A percentile compares a stretch with the other conserved stretches of the same genome.
These are phyloP conservation scores for Cynopterus sphinx DNA, from an alignment of 2,797 vertebrate genomes.

Conservation along the genomic window DNA sequence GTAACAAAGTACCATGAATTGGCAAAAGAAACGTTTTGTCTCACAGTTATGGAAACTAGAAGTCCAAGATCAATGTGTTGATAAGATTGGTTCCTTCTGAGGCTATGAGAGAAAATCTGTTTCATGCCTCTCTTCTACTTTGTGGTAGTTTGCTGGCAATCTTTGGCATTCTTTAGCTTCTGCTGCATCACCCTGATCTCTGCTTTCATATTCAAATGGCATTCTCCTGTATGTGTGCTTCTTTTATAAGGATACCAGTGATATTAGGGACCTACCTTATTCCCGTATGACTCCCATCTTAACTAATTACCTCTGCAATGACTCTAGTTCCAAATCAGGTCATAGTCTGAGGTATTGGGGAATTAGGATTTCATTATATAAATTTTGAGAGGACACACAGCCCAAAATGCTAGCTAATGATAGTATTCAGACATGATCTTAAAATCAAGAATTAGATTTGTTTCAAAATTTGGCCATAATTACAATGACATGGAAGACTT, in stretches of 20 bases:
- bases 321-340: not conserved
- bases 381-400: not conserved
- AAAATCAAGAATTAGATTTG: not conserved
- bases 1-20: not conserved
- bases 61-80: not conserved
- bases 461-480: not conserved
- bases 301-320: not conserved
- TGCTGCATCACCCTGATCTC: not conserved
- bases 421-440: not conserved
- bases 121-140: not conserved
- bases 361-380: not conserved
- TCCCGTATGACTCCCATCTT: not conserved
- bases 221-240: fast-evolving
- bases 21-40: not conserved
- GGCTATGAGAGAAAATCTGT: too few relatives aligned
- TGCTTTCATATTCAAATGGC: not conserved
- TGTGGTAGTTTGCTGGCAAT: not conserved
- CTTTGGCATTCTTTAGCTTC: not conserved
- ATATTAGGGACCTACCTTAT: too few relatives aligned
- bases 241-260: not conserved
- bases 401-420: not conserved
- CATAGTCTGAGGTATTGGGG: not conserved
- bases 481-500: not conserved
- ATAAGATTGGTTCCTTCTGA: not conserved
- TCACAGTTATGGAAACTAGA: not conserved